A percentile compares a stretch with the other conserved stretches of the same genome.
These are phyloP conservation scores for Drosophila burlai DNA, from an alignment of 1,140 invertebrate species.

Conservation along the genomic window DNA sequence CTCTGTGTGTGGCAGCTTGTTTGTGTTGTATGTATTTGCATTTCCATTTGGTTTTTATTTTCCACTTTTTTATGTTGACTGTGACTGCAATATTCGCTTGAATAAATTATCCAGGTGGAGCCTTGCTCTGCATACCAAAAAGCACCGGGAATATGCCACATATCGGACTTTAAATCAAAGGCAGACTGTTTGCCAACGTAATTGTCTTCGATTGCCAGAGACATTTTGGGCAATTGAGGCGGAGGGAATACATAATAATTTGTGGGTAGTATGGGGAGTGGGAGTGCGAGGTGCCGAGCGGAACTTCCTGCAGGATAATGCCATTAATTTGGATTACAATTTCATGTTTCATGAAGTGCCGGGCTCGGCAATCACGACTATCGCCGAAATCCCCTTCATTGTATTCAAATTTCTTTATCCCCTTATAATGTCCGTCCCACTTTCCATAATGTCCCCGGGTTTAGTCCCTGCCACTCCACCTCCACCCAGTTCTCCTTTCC, in stretches of 20 bases:
- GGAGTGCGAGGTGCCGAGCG: too few species aligned
- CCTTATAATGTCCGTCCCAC: slow-evolving; percentile 68
- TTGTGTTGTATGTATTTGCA: slow-evolving; percentile 63
- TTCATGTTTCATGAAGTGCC: slow-evolving; percentile 63
- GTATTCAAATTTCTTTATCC: slow-evolving; percentile 79
- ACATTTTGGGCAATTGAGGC: slow-evolving; percentile 18
- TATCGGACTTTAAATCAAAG: slow-evolving; percentile 53
- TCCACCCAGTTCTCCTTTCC: neutral
- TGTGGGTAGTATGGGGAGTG: too few species aligned
- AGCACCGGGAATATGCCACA: slow-evolving; percentile 11
- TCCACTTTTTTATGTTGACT: slow-evolving; percentile 43
- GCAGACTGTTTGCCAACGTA: slow-evolving; percentile 31
- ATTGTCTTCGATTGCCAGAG: slow-evolving; percentile 49
- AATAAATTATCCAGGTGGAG: slow-evolving; percentile 72
- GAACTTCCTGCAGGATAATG: slow-evolving; percentile 56
- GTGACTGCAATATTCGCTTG: slow-evolving; percentile 65
- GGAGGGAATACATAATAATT: slow-evolving; percentile 14
- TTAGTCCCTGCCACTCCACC: slow-evolving; percentile 28
- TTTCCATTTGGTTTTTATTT: slow-evolving; percentile 64
- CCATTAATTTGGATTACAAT: slow-evolving; percentile 72
- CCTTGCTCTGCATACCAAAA: slow-evolving; percentile 62
- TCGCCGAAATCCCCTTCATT: slow-evolving; percentile 69
- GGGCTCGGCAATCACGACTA: slow-evolving; percentile 70
- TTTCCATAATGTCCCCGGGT: slow-evolving; percentile 68
- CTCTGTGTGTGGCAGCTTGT: slow-evolving; percentile 30